These are phyloP conservation scores for Sturnira hondurensis DNA, from an alignment of 2,113 vertebrate genomes.

Conservation along the genomic window DNA sequence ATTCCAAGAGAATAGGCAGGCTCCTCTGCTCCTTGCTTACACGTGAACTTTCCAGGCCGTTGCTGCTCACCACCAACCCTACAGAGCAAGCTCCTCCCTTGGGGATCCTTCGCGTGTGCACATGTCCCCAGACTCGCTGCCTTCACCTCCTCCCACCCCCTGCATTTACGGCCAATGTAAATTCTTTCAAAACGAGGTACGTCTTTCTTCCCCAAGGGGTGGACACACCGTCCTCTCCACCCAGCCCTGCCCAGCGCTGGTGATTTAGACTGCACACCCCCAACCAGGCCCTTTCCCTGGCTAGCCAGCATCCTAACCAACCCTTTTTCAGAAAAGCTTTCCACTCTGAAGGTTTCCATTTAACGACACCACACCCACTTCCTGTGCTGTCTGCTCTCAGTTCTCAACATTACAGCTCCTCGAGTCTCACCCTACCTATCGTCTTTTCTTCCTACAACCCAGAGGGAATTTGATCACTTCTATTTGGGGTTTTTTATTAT, in stretches of 20 bases:
- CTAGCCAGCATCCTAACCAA: too few species aligned
- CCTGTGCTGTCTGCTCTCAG: not conserved
- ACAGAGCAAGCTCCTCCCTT: not conserved
- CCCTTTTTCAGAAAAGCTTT: not conserved
- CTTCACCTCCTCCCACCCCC: not conserved
- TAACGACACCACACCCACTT: not conserved
- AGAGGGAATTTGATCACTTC: not conserved
- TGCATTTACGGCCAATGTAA: too few species aligned
- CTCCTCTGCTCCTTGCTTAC: too few species aligned
- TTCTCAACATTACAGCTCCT: not conserved
- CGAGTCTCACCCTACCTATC: not conserved
- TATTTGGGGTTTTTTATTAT: too few species aligned
- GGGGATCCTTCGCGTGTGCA: not conserved
- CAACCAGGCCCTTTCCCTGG: too few species aligned
- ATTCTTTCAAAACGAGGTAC: too few species aligned
- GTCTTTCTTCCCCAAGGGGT: not conserved
- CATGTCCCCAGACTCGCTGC: not conserved
- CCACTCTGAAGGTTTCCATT: not conserved
- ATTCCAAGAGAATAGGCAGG: too few species aligned
- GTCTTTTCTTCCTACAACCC: not conserved
- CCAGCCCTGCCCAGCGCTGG: not conserved
- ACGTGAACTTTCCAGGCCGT: too few species aligned
- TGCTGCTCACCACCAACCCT: not conserved
- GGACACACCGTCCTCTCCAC: not conserved
- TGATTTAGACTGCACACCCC: too few species aligned